Base-by-base conservation (phyloP, 1,140 invertebrate genomes). In the Drosophila leontia region DNA sequence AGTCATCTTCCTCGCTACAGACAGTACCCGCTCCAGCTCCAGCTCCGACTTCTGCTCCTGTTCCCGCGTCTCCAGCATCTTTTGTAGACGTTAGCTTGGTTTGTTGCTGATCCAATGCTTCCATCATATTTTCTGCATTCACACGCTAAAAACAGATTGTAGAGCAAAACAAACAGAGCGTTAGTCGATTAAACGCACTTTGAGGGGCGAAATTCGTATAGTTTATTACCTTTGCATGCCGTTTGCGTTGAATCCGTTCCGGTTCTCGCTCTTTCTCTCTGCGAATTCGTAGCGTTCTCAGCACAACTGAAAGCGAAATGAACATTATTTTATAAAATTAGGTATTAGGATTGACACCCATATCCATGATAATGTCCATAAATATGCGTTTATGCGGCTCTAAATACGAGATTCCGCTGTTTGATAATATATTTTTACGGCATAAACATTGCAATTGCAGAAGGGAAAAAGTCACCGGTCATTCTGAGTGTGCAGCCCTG, bases 91-190 rank as follows among this genome's bases (percentile, higher is more conserved):
- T 75, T 55, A 58, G 90, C 64, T 80, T 86, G 58, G 78, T 65
- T 76, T 86, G 63, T 82, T 74, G 67, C 50, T 86, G 70, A 56
- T 90, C 82, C 75, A 90, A 76, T 61, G 81, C 67, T 76, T 90
- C 75, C 81, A 91, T 86, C 79, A 90, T 90, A 67, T 69, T 82
- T 75, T 70, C 29, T 64, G 86, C 78, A 90, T 86, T 82, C 90
- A 90, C 78, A 80, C 69, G 82, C 85, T 87, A 29, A 41, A 76
- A 64, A 53, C 47, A 35, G 60, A 55, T 51, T 9, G 50, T 62
- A 68, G 35, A 48, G 67, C 19, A 63, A 75, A 59, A 63, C n/a
- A 67, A 65, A 44, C 11, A 15, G 48, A 55, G 34, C 61, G 42
- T 79, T 62, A 65, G 71, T 88, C 67, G 71, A 83, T 69, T 64